Base-by-base conservation (phyloP, 2,888 invertebrate genomes). In the Helleia helle region DNA sequence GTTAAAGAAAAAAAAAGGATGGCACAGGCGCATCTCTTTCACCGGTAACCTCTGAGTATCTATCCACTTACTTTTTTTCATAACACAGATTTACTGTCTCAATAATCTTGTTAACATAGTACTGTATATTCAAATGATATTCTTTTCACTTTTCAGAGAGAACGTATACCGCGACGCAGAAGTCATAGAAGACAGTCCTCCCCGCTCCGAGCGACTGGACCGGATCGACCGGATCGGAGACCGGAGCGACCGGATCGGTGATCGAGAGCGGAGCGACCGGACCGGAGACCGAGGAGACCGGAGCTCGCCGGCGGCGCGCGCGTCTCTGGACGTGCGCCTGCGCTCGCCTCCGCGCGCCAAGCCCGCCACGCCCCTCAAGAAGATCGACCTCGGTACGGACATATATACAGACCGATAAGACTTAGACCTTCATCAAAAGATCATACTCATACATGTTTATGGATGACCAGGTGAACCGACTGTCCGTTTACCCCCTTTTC, bases 101-200 rank as follows among this genome's bases (percentile, higher is more conserved):
- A n/a, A n/a, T n/a, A n/a, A n/a, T n/a, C n/a, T n/a, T n/a, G n/a
- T n/a, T n/a, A n/a, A n/a, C n/a, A n/a, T n/a, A n/a, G n/a, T n/a
- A n/a, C n/a, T n/a, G n/a, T n/a, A n/a, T 18, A 2, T 41, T 18
- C 22, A 13, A 15, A 4, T 28, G 11, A 9, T 15, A 29, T 8
- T 28, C n/a, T 26, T 31, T 2, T 12, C 1, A 11, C 8, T 9
- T 38, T 40, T 0, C 63, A 85, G 85, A 56, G 86, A 86, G 51
- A 83, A 83, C 54, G 87, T 87, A 31, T 87, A 88, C 60, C 81
- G 81, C 31, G 88, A 88, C 51, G 74, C 71, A 0, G 79, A 73
- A 11, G 66, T 59, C 17, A 51, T 69, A 1, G 62, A 67, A 13
- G 61, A 64, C 37, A 67, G 68, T 4, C 71, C 72, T 50, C 65